A percentile compares a stretch with the other conserved stretches of the same genome.
Conservation (phyloP, 2,888 invertebrate species). For the Nephrotoma guestfalica region DNA sequence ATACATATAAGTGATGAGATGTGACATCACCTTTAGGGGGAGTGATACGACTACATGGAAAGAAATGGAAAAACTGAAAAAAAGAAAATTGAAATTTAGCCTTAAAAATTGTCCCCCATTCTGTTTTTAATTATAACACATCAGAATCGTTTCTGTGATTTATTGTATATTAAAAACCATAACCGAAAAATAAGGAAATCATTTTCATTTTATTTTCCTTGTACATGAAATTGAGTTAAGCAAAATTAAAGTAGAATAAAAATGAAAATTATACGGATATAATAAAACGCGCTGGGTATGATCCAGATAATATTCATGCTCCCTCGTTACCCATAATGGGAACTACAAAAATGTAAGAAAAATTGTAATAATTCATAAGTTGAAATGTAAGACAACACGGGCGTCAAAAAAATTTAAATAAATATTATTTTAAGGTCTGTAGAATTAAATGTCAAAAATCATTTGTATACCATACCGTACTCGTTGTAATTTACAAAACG, state of each 20-base stretch:
- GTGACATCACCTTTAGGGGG: background rate
- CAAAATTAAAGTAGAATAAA: background rate
- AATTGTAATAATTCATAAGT: background rate
- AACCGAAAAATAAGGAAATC: background rate
- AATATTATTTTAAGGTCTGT: background rate
- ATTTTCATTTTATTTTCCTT: background rate
- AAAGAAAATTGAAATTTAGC: background rate
- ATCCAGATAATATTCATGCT: background rate
- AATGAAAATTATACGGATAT: background rate
- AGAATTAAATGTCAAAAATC: background rate
- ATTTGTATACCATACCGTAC: no score
- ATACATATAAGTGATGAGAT: background rate
- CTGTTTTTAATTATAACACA: background rate
- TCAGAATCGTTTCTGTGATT: background rate
- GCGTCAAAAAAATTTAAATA: background rate
- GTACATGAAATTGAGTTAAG: background rate
- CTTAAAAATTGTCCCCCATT: background rate
- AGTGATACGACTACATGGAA: background rate
- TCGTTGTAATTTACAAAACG: no score
- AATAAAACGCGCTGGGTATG: background rate
- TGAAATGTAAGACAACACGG: background rate
- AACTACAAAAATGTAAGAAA: background rate
- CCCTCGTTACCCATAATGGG: background rate
- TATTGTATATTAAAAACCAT: background rate
- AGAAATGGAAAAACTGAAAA: background rate